Conservation (phyloP, 2,113 vertebrate genomes). For the Pyxicephalus adspersus region DNA sequence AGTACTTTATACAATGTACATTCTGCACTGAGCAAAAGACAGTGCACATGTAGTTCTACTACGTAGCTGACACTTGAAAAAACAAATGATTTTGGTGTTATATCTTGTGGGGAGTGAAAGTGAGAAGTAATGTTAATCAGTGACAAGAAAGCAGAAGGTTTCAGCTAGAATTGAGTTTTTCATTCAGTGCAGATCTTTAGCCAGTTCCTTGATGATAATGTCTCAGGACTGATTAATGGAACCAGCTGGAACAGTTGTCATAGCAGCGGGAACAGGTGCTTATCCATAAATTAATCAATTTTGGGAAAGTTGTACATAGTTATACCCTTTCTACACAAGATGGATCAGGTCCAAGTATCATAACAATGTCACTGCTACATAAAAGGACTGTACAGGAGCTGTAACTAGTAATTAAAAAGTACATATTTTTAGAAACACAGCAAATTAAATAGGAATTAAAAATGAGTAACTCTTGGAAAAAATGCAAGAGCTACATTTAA, state of each 20-base stretch:
- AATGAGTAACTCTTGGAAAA: not conserved
- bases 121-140: conserved; percentile 39
- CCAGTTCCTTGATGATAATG: conserved; percentile 39
- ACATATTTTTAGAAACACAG: not conserved
- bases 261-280: conserved; percentile 50
- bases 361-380: conserved; percentile 12
- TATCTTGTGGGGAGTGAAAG: not conserved
- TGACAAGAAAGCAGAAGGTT: conserved; percentile 9
- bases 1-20: too few relatives aligned
- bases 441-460: not conserved
- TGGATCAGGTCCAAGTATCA: conserved; percentile 6
- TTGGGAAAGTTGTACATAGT: conserved; percentile 28
- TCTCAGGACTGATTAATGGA: conserved; percentile 49
- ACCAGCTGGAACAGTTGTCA: conserved; percentile 45
- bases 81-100: conserved; percentile 8
- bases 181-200: conserved; percentile 26
- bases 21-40: not conserved
- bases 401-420: conserved; percentile 32
- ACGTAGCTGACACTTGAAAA: conserved; percentile 7
- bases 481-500: too few relatives aligned
- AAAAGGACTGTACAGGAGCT: not conserved
- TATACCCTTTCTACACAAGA: conserved; percentile 37
- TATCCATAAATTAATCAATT: conserved; percentile 54
- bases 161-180: conserved; percentile 32
- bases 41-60: not conserved